A percentile compares a stretch with the other conserved stretches of the same genome.
Conservation (phyloP, 2,888 invertebrate genomes). For the Stenolophus ochropezus region DNA sequence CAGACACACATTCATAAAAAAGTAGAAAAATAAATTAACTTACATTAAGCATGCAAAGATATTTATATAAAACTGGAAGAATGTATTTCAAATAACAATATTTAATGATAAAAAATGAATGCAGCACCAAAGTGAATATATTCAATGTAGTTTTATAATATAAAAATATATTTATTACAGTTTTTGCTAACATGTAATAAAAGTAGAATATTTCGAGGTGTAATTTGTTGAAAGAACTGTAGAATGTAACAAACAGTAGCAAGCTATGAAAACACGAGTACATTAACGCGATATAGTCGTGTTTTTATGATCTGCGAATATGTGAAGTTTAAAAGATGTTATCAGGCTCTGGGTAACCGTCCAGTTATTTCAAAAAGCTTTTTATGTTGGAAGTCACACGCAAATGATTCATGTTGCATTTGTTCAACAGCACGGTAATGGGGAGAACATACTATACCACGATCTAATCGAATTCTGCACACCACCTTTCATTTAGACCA, state of each 20-base stretch:
- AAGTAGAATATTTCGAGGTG: neutral
- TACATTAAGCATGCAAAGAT: too few relatives aligned
- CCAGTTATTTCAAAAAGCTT: slow-evolving; percentile 31
- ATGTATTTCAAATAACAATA: too few relatives aligned
- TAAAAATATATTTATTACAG: too few relatives aligned
- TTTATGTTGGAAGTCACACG: slow-evolving; percentile 33
- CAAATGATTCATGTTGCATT: slow-evolving; percentile 40
- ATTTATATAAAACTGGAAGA: too few relatives aligned
- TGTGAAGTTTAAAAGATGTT: slow-evolving; percentile 31
- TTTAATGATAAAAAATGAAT: too few relatives aligned
- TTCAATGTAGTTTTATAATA: too few relatives aligned
- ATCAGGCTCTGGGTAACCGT: slow-evolving; percentile 29
- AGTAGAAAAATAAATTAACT: too few relatives aligned
- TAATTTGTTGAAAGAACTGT: neutral
- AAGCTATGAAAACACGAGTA: slow-evolving; percentile 41
- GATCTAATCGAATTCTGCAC: slow-evolving; percentile 28
- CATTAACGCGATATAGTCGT: slow-evolving; percentile 35
- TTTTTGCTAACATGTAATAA: too few relatives aligned
- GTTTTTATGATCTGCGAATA: slow-evolving; percentile 43
- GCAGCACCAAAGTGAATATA: too few relatives aligned
- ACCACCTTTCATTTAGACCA: too few relatives aligned
- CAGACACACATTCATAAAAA: too few relatives aligned
- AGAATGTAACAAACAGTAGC: neutral
- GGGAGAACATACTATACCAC: neutral
- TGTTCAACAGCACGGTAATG: slow-evolving; percentile 8